Evolutionary conservation across 2,888 invertebrate species (phyloP).

Genomic region (Zaprionus bogoriensis): DNA sequence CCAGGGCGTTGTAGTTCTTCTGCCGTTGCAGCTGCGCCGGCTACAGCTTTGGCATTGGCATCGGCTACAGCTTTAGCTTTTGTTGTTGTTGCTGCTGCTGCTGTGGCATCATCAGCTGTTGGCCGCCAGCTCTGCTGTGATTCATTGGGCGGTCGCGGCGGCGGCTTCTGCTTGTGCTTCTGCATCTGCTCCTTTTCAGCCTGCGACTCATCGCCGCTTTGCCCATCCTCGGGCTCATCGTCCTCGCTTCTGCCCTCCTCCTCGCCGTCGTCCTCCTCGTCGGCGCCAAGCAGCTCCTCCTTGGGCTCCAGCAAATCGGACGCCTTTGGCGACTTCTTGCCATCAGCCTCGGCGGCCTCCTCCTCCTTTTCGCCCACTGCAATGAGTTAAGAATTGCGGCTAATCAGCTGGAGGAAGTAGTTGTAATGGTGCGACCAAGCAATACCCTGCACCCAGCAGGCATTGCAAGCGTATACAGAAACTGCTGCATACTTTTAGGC

Average conservation of each 20-base stretch:
- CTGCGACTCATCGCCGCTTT: conserved; percentile 40
- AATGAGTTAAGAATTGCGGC: conserved; percentile 16
- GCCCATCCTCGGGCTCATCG: conserved; percentile 31
- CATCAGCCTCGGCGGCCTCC: conserved; percentile 34
- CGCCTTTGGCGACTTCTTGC: conserved; percentile 30
- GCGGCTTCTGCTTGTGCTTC: conserved; percentile 11
- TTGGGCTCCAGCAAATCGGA: conserved; percentile 74
- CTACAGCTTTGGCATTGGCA: conserved; percentile 5
- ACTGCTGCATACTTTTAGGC: background rate
- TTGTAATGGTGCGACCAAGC: background rate
- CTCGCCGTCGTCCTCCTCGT: conserved; percentile 51
- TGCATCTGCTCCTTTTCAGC: conserved; percentile 31
- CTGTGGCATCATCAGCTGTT: conserved; percentile 62
- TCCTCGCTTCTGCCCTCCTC: conserved; percentile 15
- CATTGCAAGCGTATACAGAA: background rate
- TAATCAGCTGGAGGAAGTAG: conserved; percentile 61
- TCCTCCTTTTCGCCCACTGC: conserved; percentile 73
- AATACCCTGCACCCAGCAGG: conserved; percentile 6
- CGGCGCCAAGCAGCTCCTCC: conserved; percentile 76
- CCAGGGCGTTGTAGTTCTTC: conserved; percentile 67
- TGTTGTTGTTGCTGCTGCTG: conserved; percentile 40
- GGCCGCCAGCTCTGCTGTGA: conserved; percentile 53
- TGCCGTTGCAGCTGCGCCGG: conserved; percentile 16
- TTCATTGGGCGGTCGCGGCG: conserved; percentile 51
- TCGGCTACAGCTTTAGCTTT: conserved; percentile 11